Percentiles rank a stretch among this genome's conserved stretches.
Evolutionary conservation across 2,888 invertebrate species (phyloP).

Genomic region (Trichopoda pennipes): DNA sequence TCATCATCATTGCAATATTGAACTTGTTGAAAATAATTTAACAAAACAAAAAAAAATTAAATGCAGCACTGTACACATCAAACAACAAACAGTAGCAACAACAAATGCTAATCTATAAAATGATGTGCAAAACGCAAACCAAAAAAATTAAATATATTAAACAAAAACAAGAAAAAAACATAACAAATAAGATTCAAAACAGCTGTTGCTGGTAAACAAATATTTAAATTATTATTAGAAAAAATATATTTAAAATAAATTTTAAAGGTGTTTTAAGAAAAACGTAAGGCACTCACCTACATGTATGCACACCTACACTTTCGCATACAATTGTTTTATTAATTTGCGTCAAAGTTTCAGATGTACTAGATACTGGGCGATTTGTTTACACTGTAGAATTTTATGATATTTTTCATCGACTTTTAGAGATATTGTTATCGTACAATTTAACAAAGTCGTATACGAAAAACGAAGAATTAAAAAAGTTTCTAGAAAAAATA

Average conservation of each 20-base stretch:
- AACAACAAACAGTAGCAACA: not conserved
- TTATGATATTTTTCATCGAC: not conserved
- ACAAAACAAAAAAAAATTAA: slow-evolving; percentile 19
- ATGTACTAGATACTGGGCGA: not conserved
- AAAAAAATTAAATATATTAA: not conserved
- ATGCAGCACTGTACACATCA: not conserved
- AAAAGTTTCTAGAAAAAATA: no score
- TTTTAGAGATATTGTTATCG: no score
- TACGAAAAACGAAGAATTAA: no score
- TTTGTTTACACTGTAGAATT: slow-evolving; percentile 3
- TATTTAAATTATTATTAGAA: slow-evolving; percentile 26
- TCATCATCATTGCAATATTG: slow-evolving; percentile 41
- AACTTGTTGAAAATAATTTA: slow-evolving; percentile 40
- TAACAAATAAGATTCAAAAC: slow-evolving; percentile 56
- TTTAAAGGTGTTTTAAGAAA: slow-evolving; percentile 15
- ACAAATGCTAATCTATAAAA: not conserved
- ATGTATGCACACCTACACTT: not conserved
- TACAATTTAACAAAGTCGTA: no score
- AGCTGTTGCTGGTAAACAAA: slow-evolving; percentile 57
- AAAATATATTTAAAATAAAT: slow-evolving; percentile 20
- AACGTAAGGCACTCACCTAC: not conserved
- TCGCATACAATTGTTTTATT: slow-evolving; percentile 7
- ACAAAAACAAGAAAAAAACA: slow-evolving; percentile 13
- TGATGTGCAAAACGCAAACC: slow-evolving; percentile 16
- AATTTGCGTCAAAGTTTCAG: slow-evolving; percentile 54